Conservation (phyloP, 2,888 invertebrate genomes). For the Thecophora atra region DNA sequence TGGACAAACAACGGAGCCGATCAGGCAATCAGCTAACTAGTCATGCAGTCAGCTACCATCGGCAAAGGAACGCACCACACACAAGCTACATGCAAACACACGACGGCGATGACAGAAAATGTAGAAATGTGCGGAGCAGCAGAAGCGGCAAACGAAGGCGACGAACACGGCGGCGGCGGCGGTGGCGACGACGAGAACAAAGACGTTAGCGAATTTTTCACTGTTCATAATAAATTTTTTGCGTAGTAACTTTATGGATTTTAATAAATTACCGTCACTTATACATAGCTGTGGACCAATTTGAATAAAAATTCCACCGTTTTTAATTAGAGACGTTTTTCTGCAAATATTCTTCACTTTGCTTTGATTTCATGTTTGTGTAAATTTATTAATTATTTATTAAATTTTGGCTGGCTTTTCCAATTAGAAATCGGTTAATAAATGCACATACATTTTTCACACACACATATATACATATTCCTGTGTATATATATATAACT, state of each 20-base stretch:
- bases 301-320: background rate
- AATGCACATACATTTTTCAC: background rate
- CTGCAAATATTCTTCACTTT: background rate
- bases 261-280: constrained; percentile 38
- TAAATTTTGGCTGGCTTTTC: background rate
- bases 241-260: constrained; percentile 65
- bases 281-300: constrained; percentile 6
- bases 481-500: background rate
- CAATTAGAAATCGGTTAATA: background rate
- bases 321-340: background rate
- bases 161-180: constrained; percentile 9
- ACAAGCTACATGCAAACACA: constrained; percentile 10
- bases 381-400: too few relatives aligned
- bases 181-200: constrained; percentile 19
- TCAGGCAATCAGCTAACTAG: background rate
- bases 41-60: background rate
- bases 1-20: background rate
- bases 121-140: constrained; percentile 9
- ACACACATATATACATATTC: background rate
- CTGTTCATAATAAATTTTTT: constrained; percentile 51
- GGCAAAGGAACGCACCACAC: constrained; percentile 17
- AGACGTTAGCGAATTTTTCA: constrained; percentile 15
- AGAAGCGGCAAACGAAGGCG: constrained; percentile 25
- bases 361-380: background rate
- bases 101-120: constrained; percentile 27